Evolutionary conservation across 2,888 invertebrate species (phyloP).

Genomic region (Maniola hyperantus): DNA sequence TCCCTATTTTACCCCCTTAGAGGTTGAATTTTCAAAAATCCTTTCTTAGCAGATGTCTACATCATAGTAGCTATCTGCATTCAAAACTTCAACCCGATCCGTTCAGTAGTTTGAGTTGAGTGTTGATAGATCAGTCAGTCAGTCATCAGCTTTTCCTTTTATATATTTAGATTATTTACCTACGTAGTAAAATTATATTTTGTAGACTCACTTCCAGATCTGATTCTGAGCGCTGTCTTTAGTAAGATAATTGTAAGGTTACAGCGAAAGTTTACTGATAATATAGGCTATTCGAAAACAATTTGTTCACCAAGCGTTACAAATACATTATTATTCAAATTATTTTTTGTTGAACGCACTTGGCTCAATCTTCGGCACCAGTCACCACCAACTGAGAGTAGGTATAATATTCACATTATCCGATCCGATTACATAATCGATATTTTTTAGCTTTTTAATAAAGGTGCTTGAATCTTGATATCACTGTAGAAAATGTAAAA

Average conservation of each 20-base stretch:
- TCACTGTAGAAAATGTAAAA: neutral
- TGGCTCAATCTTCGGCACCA: neutral
- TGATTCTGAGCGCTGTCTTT: constrained; percentile 1
- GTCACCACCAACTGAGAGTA: neutral
- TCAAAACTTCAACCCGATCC: too few relatives aligned
- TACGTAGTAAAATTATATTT: neutral
- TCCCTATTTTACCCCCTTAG: too few relatives aligned
- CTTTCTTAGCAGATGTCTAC: too few relatives aligned
- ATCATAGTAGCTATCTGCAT: too few relatives aligned
- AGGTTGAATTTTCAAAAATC: too few relatives aligned
- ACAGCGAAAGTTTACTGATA: constrained; percentile 4
- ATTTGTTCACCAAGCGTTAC: constrained; percentile 13
- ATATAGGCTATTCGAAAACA: constrained; percentile 16
- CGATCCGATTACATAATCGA: neutral
- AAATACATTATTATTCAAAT: constrained; percentile 8
- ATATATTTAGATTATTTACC: too few relatives aligned
- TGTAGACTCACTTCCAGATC: neutral
- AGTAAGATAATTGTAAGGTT: neutral
- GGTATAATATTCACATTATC: neutral
- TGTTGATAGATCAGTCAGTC: too few relatives aligned
- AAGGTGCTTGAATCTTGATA: too few relatives aligned
- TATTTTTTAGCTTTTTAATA: too few relatives aligned
- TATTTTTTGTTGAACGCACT: constrained; percentile 9
- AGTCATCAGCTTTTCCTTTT: too few relatives aligned
- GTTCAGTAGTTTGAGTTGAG: too few relatives aligned